Percentiles rank a stretch among this genome's conserved stretches.
phyloP scores from a whole-genome alignment of 2,888 invertebrate species.

The Nymphalis urticae region DNA sequence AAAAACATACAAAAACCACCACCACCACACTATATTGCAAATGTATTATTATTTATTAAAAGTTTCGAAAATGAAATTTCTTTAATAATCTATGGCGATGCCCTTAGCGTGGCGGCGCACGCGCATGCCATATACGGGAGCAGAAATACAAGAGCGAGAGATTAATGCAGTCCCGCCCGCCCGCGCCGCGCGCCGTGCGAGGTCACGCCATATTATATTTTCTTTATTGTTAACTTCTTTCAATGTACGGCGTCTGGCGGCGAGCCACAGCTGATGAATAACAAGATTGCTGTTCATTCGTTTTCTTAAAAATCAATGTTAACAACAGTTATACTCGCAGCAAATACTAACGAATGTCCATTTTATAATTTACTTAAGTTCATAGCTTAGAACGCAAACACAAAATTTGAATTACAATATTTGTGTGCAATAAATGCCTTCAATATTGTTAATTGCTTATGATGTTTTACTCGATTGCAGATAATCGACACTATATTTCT shows the following conservation, averaged over 20 bases:
- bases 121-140: slow-evolving; percentile 72
- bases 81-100: slow-evolving; percentile 52
- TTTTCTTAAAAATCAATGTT: neutral
- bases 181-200: slow-evolving; percentile 50
- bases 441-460: too few relatives aligned
- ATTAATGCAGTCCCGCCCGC: slow-evolving; percentile 63
- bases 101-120: slow-evolving; percentile 61
- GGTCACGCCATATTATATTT: slow-evolving; percentile 62
- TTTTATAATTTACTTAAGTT: too few relatives aligned
- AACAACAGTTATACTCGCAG: too few relatives aligned
- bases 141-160: slow-evolving; percentile 73
- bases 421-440: too few relatives aligned
- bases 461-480: too few relatives aligned
- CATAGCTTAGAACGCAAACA: too few relatives aligned
- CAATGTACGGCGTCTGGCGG: slow-evolving; percentile 37
- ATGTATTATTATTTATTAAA: neutral
- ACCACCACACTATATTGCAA: too few relatives aligned
- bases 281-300: neutral
- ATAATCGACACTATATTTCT: too few relatives aligned
- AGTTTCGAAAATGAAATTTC: slow-evolving; percentile 17
- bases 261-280: slow-evolving; percentile 32
- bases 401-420: too few relatives aligned
- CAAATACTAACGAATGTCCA: too few relatives aligned
- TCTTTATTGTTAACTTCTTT: slow-evolving; percentile 60
- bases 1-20: too few relatives aligned